These are phyloP conservation scores for Pagetopsis macropterus DNA, from an alignment of 2,797 vertebrate species.

Conservation along the genomic window DNA sequence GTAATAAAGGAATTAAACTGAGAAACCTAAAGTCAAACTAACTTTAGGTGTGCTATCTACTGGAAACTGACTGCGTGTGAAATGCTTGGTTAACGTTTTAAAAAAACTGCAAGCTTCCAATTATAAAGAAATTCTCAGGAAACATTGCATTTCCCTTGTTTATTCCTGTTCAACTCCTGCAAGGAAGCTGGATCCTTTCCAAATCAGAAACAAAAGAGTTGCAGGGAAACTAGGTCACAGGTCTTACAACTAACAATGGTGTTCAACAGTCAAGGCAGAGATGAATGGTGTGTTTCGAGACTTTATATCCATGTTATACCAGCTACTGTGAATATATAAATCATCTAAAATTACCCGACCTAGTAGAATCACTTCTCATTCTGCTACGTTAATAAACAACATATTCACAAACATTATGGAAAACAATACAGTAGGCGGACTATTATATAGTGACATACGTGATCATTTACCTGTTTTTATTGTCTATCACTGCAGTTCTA, in stretches of 20 bases:
- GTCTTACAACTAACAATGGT: slow-evolving; percentile 5
- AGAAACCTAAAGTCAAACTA: background rate
- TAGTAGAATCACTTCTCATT: too few relatives aligned
- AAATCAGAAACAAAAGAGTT: slow-evolving; percentile 9
- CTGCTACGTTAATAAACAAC: too few relatives aligned
- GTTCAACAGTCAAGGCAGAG: background rate
- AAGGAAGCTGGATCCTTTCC: background rate
- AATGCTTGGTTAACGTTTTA: too few relatives aligned
- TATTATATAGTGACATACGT: too few relatives aligned
- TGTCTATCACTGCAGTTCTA: too few relatives aligned
- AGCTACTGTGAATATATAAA: background rate
- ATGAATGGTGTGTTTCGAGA: background rate
- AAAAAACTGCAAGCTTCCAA: background rate
- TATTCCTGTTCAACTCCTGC: background rate
- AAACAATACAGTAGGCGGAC: too few relatives aligned
- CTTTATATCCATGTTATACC: background rate
- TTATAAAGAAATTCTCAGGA: background rate
- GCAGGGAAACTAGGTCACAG: slow-evolving; percentile 15
- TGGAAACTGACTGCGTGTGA: too few relatives aligned
- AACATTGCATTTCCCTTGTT: background rate
- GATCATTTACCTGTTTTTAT: too few relatives aligned
- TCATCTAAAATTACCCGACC: too few relatives aligned
- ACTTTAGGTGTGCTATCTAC: background rate
- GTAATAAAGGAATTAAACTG: too few relatives aligned
- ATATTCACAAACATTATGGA: too few relatives aligned